phyloP scores from a whole-genome alignment of 2,113 vertebrate genomes.

The Brachyhypopomus occidentalis region DNA sequence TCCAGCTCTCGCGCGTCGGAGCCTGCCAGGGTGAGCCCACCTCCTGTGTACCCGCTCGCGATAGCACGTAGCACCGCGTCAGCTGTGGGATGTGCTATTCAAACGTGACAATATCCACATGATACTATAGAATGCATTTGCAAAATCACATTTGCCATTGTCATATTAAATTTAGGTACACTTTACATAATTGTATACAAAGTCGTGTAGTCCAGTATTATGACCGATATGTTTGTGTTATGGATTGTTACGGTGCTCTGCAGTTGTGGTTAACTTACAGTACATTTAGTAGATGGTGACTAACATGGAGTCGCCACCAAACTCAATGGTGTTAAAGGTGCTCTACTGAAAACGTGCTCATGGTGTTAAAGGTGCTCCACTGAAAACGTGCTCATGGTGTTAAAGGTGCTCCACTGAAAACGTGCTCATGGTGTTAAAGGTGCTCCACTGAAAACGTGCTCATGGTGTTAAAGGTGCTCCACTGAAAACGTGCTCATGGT shows the following conservation, averaged over 20 bases:
- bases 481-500: not conserved
- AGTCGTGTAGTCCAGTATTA: too few species aligned
- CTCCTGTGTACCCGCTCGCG: not conserved
- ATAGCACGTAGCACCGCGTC: not conserved
- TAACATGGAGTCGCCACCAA: not conserved
- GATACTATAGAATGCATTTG: too few species aligned
- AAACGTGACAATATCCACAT: too few species aligned
- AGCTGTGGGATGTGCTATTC: too few species aligned
- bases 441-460: not conserved
- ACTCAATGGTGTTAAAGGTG: not conserved
- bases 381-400: not conserved
- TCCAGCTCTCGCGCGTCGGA: slow-evolving; percentile 79
- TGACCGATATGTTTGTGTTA: too few species aligned
- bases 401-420: not conserved
- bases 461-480: not conserved
- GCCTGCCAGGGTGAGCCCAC: slow-evolving; percentile 80
- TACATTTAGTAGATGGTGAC: too few species aligned
- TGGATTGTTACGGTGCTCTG: too few species aligned
- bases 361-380: not conserved
- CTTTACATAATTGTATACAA: too few species aligned
- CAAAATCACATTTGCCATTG: too few species aligned
- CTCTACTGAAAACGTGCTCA: not conserved
- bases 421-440: not conserved
- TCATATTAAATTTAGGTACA: too few species aligned
- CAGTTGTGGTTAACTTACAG: too few species aligned